phyloP scores from a whole-genome alignment of 2,888 invertebrate species.

The Apomyelois bistriatella region DNA sequence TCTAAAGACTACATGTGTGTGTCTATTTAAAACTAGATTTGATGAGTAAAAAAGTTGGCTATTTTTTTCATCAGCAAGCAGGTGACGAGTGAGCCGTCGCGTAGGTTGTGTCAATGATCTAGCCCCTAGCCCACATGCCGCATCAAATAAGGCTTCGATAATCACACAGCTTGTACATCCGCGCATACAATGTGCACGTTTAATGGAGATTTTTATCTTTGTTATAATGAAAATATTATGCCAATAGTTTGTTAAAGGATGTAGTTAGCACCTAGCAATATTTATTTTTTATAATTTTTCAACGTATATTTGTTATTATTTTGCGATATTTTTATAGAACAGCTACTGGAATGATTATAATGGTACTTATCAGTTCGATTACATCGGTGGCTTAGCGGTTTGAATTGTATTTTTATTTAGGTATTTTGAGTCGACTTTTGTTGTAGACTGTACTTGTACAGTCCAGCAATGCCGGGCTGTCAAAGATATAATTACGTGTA shows the following conservation, averaged over 20 bases:
- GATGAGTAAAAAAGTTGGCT: constrained; percentile 46
- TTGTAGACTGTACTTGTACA: constrained; percentile 50
- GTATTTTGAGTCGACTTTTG: constrained; percentile 35
- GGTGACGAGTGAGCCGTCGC: constrained; percentile 68
- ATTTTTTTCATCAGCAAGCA: constrained; percentile 58
- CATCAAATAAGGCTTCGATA: constrained; percentile 73
- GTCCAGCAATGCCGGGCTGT: constrained; percentile 53
- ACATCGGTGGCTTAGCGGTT: neutral
- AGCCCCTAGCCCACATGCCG: constrained; percentile 76
- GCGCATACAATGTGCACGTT: constrained; percentile 31
- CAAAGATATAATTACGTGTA: constrained; percentile 75
- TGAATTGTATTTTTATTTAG: too few species aligned
- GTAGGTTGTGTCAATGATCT: constrained; percentile 79
- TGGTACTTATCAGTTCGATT: neutral
- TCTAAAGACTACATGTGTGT: constrained; percentile 24
- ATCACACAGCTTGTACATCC: constrained; percentile 61
- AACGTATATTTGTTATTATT: neutral
- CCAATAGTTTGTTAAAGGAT: constrained; percentile 7
- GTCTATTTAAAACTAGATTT: constrained; percentile 63
- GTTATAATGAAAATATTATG: constrained; percentile 10
- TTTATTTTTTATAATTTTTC: neutral
- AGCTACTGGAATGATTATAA: neutral
- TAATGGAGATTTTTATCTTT: constrained; percentile 15
- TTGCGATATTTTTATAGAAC: neutral
- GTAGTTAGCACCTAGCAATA: neutral